Evolutionary conservation across 2,888 invertebrate genomes (phyloP), one percentile per base, ranked within the genome.

Genomic region (Apomyelois bistriatella): DNA sequence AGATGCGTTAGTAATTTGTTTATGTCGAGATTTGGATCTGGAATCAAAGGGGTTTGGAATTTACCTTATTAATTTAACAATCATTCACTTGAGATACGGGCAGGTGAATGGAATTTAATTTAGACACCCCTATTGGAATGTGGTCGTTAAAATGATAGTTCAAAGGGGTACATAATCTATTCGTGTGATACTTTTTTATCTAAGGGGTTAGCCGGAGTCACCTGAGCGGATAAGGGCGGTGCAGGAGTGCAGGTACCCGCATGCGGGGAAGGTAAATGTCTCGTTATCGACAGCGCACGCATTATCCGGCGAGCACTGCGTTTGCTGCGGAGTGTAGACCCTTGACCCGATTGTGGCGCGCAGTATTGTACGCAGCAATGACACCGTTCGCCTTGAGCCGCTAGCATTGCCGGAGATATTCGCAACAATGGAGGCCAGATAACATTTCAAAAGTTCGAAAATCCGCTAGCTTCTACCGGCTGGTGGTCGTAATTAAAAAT

Each of bases 381-480:
- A 87, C 88, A 90, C 88, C 82, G 84, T 68, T 90, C 83, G 87
- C 90, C 90, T 89, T 89, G 89, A 88, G 88, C 80, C 80, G 86
- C 80, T 86, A 87, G 85, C 89, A 88, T 85, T 86, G 88, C 84
- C 87, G 86, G 88, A 89, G 89, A 89, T 90, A 90, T 89, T 88
- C 82, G 89, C 90, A 90, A 90, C 90, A 90, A 90, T 90, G 82
- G 89, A 88, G 87, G 87, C 87, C 87, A 89, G 90, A 90, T 90
- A 89, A 86, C 85, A 76, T 90, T 90, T 82, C 87, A 89, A 89
- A 88, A 87, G 86, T 87, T 85, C 77, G 81, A 89, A 88, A 87
- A 90, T 86, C 79, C 82, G 81, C 78, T 78, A 72, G 72, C 76
- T 86, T 81, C 84, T 73, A 71, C 77, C 79, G 80, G 70, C 70